Percentiles rank a stretch among this genome's conserved stretches.
phyloP scores from a whole-genome alignment of 2,888 invertebrate species.

The Ormyrus pomaceus region DNA sequence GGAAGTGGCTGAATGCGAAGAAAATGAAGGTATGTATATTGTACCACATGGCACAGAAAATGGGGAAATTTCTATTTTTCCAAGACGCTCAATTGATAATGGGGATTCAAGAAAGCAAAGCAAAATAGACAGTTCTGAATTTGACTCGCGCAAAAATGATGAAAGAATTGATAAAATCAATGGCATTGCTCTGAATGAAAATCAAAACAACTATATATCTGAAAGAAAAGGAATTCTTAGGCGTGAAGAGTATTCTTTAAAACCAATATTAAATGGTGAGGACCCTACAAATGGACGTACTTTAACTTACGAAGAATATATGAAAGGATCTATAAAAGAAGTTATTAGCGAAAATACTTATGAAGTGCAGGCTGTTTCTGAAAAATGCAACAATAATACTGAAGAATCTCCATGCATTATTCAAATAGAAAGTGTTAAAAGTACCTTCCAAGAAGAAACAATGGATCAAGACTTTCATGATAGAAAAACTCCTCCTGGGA shows the following conservation, averaged over 20 bases:
- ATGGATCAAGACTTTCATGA: constrained; percentile 23
- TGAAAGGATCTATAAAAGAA: constrained; percentile 60
- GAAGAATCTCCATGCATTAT: constrained; percentile 52
- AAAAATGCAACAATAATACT: constrained; percentile 45
- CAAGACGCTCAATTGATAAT: constrained; percentile 25
- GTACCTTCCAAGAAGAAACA: constrained; percentile 51
- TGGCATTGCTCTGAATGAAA: constrained; percentile 38
- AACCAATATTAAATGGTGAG: constrained; percentile 53
- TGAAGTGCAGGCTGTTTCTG: constrained; percentile 25
- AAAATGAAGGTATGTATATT: constrained; percentile 33
- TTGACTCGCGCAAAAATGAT: constrained; percentile 20
- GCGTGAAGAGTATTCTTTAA: constrained; percentile 40
- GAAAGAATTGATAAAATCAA: constrained; percentile 46
- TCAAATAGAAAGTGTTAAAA: constrained; percentile 61
- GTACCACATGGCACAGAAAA: constrained; percentile 25
- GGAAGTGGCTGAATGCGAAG: constrained; percentile 62
- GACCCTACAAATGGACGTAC: constrained; percentile 55
- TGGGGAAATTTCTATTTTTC: constrained; percentile 50
- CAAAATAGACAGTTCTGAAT: constrained; percentile 45
- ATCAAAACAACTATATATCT: constrained; percentile 33
- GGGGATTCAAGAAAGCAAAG: constrained; percentile 17
- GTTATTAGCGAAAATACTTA: constrained; percentile 21
- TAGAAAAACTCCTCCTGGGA: constrained; percentile 49
- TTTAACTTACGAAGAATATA: constrained; percentile 69
- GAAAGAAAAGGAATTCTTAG: constrained; percentile 52